Percentiles rank a stretch among this genome's conserved stretches.
Conservation (phyloP, 2,797 vertebrate species). For the Argya squamiceps region DNA sequence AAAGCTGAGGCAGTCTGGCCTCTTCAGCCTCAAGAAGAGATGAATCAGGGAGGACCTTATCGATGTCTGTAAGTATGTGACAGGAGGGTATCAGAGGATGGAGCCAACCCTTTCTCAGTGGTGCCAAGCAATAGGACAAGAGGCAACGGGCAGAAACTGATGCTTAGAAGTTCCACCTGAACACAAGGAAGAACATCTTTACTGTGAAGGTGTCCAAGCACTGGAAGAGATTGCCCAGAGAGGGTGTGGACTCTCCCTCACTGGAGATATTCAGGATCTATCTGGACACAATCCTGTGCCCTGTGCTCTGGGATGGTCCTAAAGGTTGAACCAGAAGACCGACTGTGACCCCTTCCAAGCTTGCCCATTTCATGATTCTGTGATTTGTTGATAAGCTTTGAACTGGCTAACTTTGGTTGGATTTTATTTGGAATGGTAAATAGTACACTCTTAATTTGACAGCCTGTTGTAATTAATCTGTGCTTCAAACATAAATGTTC, state of each 20-base stretch:
- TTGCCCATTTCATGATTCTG: background rate
- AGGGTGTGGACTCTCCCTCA: background rate
- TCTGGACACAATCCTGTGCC: background rate
- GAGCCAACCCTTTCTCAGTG: background rate
- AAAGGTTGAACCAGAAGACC: background rate
- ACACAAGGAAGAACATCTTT: accelerated
- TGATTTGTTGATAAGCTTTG: background rate
- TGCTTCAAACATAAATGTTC: background rate
- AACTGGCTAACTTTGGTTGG: background rate
- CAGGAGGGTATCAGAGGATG: background rate
- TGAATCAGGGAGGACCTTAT: background rate
- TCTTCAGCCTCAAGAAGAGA: background rate
- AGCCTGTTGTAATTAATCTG: background rate
- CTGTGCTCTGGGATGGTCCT: background rate
- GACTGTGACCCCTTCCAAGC: background rate
- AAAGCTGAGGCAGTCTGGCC: background rate
- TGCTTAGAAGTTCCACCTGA: background rate
- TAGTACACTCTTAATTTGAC: background rate
- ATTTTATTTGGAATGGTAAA: background rate
- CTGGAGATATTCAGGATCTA: background rate
- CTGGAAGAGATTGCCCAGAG: background rate
- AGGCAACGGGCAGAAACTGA: background rate
- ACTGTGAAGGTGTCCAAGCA: accelerated
- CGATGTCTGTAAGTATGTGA: background rate
- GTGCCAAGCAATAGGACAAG: background rate